Conservation (phyloP, 2,888 invertebrate species). For the Rhagonycha lutea region DNA sequence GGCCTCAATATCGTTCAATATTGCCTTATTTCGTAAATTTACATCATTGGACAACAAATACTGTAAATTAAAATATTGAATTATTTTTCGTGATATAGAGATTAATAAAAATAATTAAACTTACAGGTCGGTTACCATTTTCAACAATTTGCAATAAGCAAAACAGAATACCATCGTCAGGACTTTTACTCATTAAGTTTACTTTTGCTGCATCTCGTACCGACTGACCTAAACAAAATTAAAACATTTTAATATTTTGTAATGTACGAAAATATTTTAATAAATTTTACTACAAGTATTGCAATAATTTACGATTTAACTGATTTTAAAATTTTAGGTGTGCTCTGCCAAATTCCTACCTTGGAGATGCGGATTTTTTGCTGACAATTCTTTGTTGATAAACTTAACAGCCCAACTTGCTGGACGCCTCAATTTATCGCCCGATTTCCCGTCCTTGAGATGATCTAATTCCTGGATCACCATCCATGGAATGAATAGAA, state of each 20-base stretch:
- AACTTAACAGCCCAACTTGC: slow-evolving; percentile 58
- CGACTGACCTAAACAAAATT: slow-evolving; percentile 58
- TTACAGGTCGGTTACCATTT: slow-evolving; percentile 6
- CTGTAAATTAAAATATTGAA: slow-evolving; percentile 49
- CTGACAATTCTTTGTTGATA: slow-evolving; percentile 58
- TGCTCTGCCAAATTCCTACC: slow-evolving; percentile 45
- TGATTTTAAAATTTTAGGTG: background rate
- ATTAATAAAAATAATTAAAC: background rate
- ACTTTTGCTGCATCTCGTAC: slow-evolving; percentile 61
- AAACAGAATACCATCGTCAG: slow-evolving; percentile 65
- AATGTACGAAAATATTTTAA: background rate
- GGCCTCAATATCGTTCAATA: slow-evolving; percentile 55
- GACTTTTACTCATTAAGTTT: slow-evolving; percentile 59
- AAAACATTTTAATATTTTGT: background rate
- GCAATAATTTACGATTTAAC: background rate
- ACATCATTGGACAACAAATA: slow-evolving; percentile 63
- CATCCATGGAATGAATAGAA: slow-evolving; percentile 63
- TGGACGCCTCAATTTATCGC: slow-evolving; percentile 32
- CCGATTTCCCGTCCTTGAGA: slow-evolving; percentile 54
- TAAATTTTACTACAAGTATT: background rate
- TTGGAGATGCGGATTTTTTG: slow-evolving; percentile 56
- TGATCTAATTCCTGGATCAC: slow-evolving; percentile 64
- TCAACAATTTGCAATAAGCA: slow-evolving; percentile 59
- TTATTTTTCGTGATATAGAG: background rate
- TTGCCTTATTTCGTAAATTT: slow-evolving; percentile 62